Conservation (phyloP, 1,140 invertebrate genomes). For the Meloidogyne chitwoodi region DNA sequence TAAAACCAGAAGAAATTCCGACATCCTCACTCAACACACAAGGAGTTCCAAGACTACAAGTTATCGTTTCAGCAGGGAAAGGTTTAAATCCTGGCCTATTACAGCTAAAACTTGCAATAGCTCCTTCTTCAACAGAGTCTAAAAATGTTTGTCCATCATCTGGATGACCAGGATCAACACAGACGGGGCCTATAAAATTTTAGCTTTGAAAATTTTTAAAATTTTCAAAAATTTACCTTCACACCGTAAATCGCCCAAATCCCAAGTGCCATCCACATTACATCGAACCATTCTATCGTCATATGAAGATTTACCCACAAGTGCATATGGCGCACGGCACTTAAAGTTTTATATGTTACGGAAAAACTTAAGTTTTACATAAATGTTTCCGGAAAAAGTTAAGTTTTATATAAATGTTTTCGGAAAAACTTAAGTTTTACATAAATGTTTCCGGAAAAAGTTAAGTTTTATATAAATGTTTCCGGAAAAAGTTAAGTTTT, state of each 20-base stretch:
- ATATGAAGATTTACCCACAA: conserved; percentile 82
- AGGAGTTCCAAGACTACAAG: conserved; percentile 83
- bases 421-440: no score
- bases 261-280: conserved; percentile 86
- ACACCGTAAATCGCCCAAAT: conserved; percentile 89
- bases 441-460: no score
- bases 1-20: conserved; percentile 81
- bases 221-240: conserved; percentile 64
- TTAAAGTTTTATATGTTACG: conserved; percentile 66
- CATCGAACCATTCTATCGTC: conserved; percentile 87
- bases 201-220: background rate
- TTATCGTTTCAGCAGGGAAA: conserved; percentile 81
- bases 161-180: conserved; percentile 83
- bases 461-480: no score
- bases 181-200: conserved; percentile 74
- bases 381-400: no score
- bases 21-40: conserved; percentile 86
- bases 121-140: conserved; percentile 83
- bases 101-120: conserved; percentile 83
- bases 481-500: no score
- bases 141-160: conserved; percentile 82
- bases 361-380: no score
- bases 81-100: conserved; percentile 84
- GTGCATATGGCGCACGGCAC: conserved; percentile 88
- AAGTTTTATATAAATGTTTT: background rate